Evolutionary conservation across 2,113 vertebrate species (phyloP).

Genomic region (Chloroceryle aenea): DNA sequence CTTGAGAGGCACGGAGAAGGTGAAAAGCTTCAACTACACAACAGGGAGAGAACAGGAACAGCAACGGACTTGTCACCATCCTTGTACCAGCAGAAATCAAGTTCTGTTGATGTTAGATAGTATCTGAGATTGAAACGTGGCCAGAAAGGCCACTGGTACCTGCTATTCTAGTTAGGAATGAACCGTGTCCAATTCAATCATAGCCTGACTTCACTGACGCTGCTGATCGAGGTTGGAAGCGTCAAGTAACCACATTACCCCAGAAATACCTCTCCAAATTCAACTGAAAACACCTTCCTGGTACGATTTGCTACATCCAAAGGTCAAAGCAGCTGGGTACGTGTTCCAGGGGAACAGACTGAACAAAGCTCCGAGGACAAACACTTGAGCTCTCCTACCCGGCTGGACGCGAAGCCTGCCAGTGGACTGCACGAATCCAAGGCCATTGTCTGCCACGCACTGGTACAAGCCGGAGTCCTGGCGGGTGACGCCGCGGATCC

Average conservation of each 20-base stretch:
- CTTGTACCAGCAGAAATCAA: background rate
- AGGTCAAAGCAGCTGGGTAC: background rate
- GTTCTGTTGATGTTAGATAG: background rate
- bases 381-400: conserved; percentile 69
- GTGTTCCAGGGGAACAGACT: background rate
- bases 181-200: background rate
- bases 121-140: background rate
- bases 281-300: background rate
- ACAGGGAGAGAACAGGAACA: background rate
- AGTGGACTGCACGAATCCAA: conserved; percentile 83
- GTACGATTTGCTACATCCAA: background rate
- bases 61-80: background rate
- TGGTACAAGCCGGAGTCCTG: conserved; percentile 90
- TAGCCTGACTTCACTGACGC: background rate
- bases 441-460: conserved; percentile 85
- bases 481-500: conserved; percentile 63
- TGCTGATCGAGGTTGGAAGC: background rate
- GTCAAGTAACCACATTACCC: background rate
- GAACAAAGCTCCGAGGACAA: background rate
- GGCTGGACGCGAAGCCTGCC: conserved; percentile 80
- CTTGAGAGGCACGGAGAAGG: background rate
- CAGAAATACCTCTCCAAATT: background rate
- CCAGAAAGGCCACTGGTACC: background rate
- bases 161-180: background rate
- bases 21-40: background rate